A percentile compares a stretch with the other conserved stretches of the same genome.
Conservation (phyloP, 2,888 invertebrate species). For the Cheiracanthium punctorium region DNA sequence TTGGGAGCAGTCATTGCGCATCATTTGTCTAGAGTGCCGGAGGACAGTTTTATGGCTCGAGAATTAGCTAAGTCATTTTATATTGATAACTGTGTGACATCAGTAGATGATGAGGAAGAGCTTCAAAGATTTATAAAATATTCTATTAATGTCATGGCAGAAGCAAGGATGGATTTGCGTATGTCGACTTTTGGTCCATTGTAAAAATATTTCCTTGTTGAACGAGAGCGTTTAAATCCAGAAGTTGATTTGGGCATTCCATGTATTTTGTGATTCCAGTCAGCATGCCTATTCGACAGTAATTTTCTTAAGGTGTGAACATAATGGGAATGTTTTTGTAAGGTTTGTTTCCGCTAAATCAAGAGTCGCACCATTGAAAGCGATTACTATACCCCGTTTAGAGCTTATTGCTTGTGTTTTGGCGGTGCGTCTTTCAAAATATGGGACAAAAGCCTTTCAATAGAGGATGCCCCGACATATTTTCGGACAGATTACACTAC, state of each 20-base stretch:
- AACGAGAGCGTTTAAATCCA: not conserved
- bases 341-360: not conserved
- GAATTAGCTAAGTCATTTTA: slow-evolving; percentile 13
- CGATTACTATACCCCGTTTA: not conserved
- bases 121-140: not conserved
- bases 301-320: not conserved
- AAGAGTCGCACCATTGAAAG: not conserved
- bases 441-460: not conserved
- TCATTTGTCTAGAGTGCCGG: too few species aligned
- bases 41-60: not conserved
- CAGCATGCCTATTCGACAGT: not conserved
- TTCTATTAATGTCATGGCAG: slow-evolving; percentile 3
- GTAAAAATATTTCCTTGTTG: not conserved
- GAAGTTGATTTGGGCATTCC: not conserved
- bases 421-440: not conserved
- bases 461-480: not conserved
- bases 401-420: slow-evolving; percentile 9
- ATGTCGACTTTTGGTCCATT: slow-evolving; percentile 8
- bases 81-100: slow-evolving; percentile 36
- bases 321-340: not conserved
- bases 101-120: slow-evolving; percentile 5
- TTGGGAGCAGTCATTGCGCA: slow-evolving; percentile 11
- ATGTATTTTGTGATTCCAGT: slow-evolving; percentile 19
- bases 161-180: not conserved
- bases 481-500: not conserved